Conservation (phyloP, 2,797 vertebrate species). For the Propithecus perrieri region DNA sequence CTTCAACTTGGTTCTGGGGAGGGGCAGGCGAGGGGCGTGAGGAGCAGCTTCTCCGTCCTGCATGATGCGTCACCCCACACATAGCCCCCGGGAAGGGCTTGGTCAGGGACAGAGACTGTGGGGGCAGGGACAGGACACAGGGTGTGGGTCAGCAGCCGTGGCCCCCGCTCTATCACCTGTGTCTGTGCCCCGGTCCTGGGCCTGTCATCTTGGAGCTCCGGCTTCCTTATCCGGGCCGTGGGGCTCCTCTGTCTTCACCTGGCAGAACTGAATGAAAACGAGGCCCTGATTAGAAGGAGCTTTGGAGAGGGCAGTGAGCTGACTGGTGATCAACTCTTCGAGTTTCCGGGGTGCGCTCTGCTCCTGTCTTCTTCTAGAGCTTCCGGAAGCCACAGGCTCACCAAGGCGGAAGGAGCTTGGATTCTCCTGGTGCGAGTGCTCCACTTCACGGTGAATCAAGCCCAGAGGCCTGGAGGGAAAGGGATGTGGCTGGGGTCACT, state of each 20-base stretch:
- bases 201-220: not conserved
- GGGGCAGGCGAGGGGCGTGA: rapidly evolving
- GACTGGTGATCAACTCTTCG: rapidly evolving
- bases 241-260: not conserved
- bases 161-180: not conserved
- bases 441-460: not conserved
- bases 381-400: not conserved
- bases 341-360: not conserved
- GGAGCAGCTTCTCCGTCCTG: not conserved
- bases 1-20: not conserved
- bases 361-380: not conserved
- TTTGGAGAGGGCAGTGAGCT: not conserved
- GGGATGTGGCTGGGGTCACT: not conserved
- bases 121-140: not conserved
- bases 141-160: not conserved
- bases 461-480: not conserved
- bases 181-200: not conserved
- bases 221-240: not conserved
- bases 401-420: not conserved
- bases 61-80: too few species aligned
- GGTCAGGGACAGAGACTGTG: not conserved
- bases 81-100: not conserved
- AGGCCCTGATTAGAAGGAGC: not conserved
- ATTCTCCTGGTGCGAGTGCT: not conserved
- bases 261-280: not conserved